A percentile compares a stretch with the other conserved stretches of the same genome.
Conservation (phyloP, 2,888 invertebrate species). For the Hirtodrosophila alboralis region DNA sequence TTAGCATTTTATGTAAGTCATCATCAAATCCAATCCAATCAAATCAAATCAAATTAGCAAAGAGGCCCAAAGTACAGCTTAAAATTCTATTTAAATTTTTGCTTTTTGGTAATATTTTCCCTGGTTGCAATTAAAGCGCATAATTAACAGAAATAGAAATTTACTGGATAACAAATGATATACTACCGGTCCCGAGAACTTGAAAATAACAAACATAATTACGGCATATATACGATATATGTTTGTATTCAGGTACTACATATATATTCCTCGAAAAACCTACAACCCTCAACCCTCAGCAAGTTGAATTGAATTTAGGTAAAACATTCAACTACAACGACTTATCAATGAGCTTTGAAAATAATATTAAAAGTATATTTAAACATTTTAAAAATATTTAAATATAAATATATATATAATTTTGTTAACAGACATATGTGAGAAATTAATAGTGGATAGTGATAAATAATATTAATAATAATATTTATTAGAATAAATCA, state of each 20-base stretch:
- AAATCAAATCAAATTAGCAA: constrained; percentile 49
- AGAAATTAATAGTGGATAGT: too few species aligned
- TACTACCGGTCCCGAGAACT: constrained; percentile 3
- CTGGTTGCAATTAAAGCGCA: constrained; percentile 49
- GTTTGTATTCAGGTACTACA: too few species aligned
- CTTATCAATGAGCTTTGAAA: constrained; percentile 31
- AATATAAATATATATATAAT: too few species aligned
- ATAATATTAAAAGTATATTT: too few species aligned
- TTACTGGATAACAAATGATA: not conserved
- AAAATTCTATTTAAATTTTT: constrained; percentile 13
- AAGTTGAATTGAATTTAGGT: constrained; percentile 41
- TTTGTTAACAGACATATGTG: too few species aligned
- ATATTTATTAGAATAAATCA: too few species aligned
- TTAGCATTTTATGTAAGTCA: constrained; percentile 54
- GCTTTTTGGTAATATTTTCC: constrained; percentile 9
- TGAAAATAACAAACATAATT: constrained; percentile 33
- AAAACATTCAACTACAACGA: constrained; percentile 16
- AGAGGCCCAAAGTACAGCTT: too few species aligned
- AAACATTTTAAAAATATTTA: too few species aligned
- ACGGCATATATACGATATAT: too few species aligned
- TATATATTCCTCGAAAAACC: not conserved
- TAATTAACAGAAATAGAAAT: constrained; percentile 25
- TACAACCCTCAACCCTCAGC: constrained; percentile 23
- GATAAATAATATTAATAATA: too few species aligned
- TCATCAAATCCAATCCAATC: constrained; percentile 29